These are phyloP conservation scores for Syritta pipiens DNA, from an alignment of 2,888 invertebrate species.

Conservation along the genomic window DNA sequence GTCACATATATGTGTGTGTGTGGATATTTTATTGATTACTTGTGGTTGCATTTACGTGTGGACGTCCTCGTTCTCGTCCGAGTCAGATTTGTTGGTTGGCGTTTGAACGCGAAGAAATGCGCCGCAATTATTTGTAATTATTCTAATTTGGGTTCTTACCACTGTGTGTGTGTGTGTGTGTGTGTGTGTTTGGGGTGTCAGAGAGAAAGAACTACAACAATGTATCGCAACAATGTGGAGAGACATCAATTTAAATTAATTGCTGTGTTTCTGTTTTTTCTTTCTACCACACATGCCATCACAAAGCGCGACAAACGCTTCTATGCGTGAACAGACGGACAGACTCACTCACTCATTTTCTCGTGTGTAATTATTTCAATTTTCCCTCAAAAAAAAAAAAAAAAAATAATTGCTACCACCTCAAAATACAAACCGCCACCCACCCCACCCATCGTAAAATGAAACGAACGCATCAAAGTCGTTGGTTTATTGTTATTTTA, in stretches of 20 bases:
- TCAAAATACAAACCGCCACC: too few species aligned
- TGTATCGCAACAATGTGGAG: background rate
- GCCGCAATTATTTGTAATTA: conserved; percentile 56
- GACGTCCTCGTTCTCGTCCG: too few species aligned
- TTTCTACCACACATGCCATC: too few species aligned
- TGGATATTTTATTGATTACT: too few species aligned
- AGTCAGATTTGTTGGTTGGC: background rate
- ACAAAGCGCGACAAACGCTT: too few species aligned
- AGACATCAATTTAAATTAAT: conserved; percentile 27
- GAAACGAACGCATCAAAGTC: background rate
- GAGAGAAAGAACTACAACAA: background rate
- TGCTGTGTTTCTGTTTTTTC: background rate
- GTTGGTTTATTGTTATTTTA: conserved; percentile 5
- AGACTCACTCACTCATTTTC: background rate
- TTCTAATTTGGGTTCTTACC: conserved; percentile 17
- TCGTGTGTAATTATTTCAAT: conserved; percentile 5
- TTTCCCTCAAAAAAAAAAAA: background rate
- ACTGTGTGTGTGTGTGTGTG: background rate
- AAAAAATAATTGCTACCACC: background rate
- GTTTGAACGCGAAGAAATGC: conserved; percentile 28
- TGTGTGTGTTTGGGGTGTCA: background rate
- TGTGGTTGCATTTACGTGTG: too few species aligned
- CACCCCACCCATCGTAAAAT: too few species aligned
- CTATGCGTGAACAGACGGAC: too few species aligned
- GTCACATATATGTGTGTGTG: background rate